Conservation (phyloP, 2,888 invertebrate species). For the Rhorus exstirpatorius region DNA sequence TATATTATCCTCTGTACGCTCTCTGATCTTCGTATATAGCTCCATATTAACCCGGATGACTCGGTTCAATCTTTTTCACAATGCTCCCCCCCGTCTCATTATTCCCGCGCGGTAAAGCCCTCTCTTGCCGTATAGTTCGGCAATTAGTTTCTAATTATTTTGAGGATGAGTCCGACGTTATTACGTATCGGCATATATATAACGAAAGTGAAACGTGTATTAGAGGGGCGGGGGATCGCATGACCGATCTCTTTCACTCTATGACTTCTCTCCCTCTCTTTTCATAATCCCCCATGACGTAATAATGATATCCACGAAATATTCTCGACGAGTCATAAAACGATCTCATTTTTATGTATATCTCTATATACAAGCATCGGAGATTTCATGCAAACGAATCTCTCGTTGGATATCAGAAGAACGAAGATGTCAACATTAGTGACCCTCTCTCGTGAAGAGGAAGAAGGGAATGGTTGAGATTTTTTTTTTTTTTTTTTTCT, state of each 20-base stretch:
- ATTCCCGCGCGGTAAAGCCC: conserved; percentile 40
- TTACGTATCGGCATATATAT: conserved; percentile 21
- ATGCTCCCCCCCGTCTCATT: conserved; percentile 54
- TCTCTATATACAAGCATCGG: not conserved
- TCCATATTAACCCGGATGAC: conserved; percentile 82
- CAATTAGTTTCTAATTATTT: conserved; percentile 84
- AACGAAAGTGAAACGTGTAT: conserved; percentile 63
- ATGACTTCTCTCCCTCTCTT: conserved; percentile 18
- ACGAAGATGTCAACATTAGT: conserved; percentile 66
- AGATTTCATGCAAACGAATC: not conserved
- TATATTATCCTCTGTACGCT: conserved; percentile 21
- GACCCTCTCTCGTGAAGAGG: conserved; percentile 4
- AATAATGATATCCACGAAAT: conserved; percentile 39
- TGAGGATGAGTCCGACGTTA: conserved; percentile 75
- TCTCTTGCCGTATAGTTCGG: conserved; percentile 76
- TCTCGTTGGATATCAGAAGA: conserved; percentile 36
- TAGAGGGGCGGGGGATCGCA: conserved; percentile 35
- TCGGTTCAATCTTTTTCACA: conserved; percentile 72
- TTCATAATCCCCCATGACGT: conserved; percentile 30
- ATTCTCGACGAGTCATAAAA: conserved; percentile 12
- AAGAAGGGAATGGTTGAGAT: not conserved
- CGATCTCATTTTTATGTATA: conserved; percentile 10
- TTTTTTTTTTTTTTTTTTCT: conserved; percentile 24
- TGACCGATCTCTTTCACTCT: conserved; percentile 32
- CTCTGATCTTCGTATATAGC: conserved; percentile 43